Evolutionary conservation across 2,113 vertebrate genomes (phyloP), one percentile per base, ranked within the genome.

Genomic region (Gavialis gangeticus): DNA sequence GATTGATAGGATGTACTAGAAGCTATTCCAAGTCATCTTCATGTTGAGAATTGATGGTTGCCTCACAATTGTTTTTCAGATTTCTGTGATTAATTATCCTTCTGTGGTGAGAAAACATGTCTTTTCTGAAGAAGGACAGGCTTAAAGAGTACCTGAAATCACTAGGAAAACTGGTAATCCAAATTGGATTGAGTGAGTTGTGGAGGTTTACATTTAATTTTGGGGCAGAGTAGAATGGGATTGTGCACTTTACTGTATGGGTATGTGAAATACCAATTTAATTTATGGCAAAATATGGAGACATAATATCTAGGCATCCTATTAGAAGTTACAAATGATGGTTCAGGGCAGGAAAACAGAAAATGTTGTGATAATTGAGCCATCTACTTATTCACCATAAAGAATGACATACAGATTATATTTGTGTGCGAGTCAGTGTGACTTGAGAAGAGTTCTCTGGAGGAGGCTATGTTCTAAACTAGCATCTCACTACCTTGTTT

Each of bases 271-370:
- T 59, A 27, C 2, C 11, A 18, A 64, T 80, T 80, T 30, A 60
- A 55, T 21, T 16, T 28, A 19, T 30, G 60, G 25, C n/a, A 79
- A 62, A 25, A 93, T 76, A 63, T 54, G 10, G 78, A 66, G 75
- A 69, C 81, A 21, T 6, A 82, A 84, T 27, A 12, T 10, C 16
- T 58, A 0, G 62, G 12, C 22, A 1, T 62, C 8, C 27, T 73
- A 0, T 21, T 13, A 0, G 0, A 78, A 69, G 30, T 58, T 3
- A 34, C 22, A 64, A 64, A 22, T n/a, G 27, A 46, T 46, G 67
- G 10, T 30, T 54, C 80, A 46, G 46, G 15, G 54, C 82, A 55
- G 15, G 10, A 73, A 54, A 22, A 10, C 75, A 22, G 6, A 18
- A 21, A 67, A 75, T 1, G 3, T 30, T 79, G 57, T 75, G 30